A percentile compares a stretch with the other conserved stretches of the same genome.
Evolutionary conservation across 2,888 invertebrate genomes (phyloP).

Genomic region (Apantesis nais): DNA sequence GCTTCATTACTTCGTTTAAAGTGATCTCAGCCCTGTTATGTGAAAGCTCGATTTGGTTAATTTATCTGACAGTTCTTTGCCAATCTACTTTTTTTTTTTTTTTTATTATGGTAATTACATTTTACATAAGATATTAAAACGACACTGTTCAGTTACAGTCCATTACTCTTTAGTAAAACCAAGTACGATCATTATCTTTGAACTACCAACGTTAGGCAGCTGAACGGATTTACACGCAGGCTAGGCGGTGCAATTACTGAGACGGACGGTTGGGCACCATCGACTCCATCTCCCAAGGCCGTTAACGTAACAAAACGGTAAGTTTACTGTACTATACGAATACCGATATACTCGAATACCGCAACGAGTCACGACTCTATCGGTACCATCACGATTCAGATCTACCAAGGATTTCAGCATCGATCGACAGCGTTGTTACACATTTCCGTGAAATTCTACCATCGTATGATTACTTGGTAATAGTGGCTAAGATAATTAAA

Average conservation of each 20-base stretch:
- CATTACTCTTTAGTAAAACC: conserved; percentile 21
- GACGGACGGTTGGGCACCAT: conserved; percentile 64
- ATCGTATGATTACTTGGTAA: conserved; percentile 1
- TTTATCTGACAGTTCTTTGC: background rate
- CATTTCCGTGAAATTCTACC: conserved; percentile 6
- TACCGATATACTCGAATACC: conserved; percentile 58
- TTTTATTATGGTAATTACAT: background rate
- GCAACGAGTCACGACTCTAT: conserved; percentile 70
- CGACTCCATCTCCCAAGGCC: conserved; percentile 73
- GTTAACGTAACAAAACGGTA: conserved; percentile 71
- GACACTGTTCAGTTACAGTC: conserved; percentile 11
- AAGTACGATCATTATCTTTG: conserved; percentile 29
- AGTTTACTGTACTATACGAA: conserved; percentile 65
- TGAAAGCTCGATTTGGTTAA: background rate
- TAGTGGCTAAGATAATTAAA: conserved; percentile 31
- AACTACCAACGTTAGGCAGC: conserved; percentile 39
- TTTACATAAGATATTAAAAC: background rate
- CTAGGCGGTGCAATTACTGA: conserved; percentile 55
- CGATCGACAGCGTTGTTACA: conserved; percentile 33
- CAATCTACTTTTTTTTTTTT: background rate
- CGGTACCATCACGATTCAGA: conserved; percentile 57
- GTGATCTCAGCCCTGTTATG: background rate
- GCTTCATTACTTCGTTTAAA: no score
- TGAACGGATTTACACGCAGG: conserved; percentile 30
- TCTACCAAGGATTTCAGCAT: conserved; percentile 54